Conservation (phyloP, 2,797 vertebrate genomes). For the Schizopygopsis malacanthus region DNA sequence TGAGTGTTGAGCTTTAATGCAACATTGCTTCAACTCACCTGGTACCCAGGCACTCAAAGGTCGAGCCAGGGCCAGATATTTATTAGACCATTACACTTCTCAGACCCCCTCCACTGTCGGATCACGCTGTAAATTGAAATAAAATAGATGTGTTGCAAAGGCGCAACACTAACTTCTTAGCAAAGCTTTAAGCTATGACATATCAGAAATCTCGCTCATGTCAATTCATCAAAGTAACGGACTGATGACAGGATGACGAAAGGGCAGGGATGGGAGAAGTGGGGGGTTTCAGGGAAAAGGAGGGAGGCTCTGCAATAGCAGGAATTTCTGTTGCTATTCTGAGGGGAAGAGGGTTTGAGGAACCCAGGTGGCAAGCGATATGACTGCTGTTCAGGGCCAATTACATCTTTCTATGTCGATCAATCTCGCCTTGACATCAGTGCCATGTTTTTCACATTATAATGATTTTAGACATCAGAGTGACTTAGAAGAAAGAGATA, state of each 20-base stretch:
- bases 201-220: slow-evolving; percentile 58
- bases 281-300: slow-evolving; percentile 29
- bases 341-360: slow-evolving; percentile 12
- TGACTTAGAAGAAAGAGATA: not conserved
- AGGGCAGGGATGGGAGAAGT: slow-evolving; percentile 1
- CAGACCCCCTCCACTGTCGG: slow-evolving; percentile 21
- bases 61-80: slow-evolving; percentile 48
- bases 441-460: not conserved
- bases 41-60: slow-evolving; percentile 39
- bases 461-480: not conserved
- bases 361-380: slow-evolving; percentile 40
- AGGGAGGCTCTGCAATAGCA: not conserved
- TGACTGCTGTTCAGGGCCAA: slow-evolving; percentile 33
- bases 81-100: slow-evolving; percentile 49
- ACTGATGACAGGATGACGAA: slow-evolving; percentile 52
- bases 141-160: slow-evolving; percentile 60
- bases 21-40: slow-evolving; percentile 48
- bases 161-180: slow-evolving; percentile 57
- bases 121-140: slow-evolving; percentile 50
- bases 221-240: slow-evolving; percentile 60
- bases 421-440: not conserved
- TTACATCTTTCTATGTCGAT: slow-evolving; percentile 21
- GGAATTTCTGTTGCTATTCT: slow-evolving; percentile 8
- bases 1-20: slow-evolving; percentile 53
- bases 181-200: slow-evolving; percentile 55